phyloP scores from a whole-genome alignment of 2,113 vertebrate species.

The Anarhynchus alexandrinus region DNA sequence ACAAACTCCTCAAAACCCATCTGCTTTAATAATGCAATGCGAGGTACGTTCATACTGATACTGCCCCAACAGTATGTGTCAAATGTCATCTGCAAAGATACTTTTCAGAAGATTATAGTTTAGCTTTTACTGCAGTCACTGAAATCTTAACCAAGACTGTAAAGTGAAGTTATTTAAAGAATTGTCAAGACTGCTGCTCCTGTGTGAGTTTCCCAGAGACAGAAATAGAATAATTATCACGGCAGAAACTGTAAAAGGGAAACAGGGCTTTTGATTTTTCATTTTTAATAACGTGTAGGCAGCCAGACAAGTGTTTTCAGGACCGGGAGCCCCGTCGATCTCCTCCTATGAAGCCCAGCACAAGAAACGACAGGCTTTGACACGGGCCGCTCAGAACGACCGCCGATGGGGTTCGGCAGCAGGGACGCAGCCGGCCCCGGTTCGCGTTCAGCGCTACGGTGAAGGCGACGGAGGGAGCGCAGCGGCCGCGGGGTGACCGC shows the following conservation, averaged over 20 bases:
- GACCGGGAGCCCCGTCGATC: rapidly evolving
- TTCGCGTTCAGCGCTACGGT: not conserved
- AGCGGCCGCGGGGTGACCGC: not conserved
- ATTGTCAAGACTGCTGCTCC: not conserved
- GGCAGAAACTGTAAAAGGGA: not conserved
- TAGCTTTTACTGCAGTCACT: not conserved
- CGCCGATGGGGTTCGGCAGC: not conserved
- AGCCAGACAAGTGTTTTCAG: rapidly evolving
- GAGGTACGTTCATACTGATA: not conserved
- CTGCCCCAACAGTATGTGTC: not conserved
- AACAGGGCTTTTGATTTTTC: not conserved
- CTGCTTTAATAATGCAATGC: not conserved
- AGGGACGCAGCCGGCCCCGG: not conserved
- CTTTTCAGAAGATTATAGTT: not conserved
- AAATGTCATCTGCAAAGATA: not conserved
- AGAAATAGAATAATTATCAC: not conserved
- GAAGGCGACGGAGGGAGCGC: not conserved
- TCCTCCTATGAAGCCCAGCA: not conserved
- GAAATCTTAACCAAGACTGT: not conserved
- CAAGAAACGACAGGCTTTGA: rapidly evolving
- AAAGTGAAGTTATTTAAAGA: not conserved
- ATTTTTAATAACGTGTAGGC: not conserved
- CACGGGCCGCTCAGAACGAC: rapidly evolving
- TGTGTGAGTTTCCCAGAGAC: not conserved
- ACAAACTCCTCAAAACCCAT: too few species aligned